Conservation (phyloP, 2,797 vertebrate genomes). For the Pangasius sanitwongsei region DNA sequence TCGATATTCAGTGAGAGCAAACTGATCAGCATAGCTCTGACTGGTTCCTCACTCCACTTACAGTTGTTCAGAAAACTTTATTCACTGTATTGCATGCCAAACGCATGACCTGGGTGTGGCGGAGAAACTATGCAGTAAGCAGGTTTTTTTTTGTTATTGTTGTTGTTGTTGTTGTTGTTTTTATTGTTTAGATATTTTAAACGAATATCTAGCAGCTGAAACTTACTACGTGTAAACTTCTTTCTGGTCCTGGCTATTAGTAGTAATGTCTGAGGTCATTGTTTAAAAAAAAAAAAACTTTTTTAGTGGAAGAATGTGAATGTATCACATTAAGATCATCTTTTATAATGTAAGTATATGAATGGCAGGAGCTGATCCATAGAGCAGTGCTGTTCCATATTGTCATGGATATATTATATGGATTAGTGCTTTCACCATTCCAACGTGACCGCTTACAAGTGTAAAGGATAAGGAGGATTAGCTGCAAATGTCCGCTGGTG, state of each 20-base stretch:
- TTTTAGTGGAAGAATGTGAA: not conserved
- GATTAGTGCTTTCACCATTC: not conserved
- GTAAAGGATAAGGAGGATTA: not conserved
- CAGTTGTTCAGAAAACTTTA: not conserved
- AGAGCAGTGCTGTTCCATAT: not conserved
- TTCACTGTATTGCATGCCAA: not conserved
- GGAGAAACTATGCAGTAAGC: not conserved
- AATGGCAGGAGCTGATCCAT: too few species aligned
- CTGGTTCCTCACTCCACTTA: not conserved
- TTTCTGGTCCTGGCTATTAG: not conserved
- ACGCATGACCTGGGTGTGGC: conserved; percentile 40
- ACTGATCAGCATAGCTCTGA: not conserved
- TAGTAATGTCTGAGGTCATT: not conserved
- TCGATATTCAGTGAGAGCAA: not conserved
- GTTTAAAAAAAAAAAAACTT: not conserved
- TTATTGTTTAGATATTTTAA: not conserved
- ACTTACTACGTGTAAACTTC: not conserved
- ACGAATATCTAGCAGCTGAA: not conserved
- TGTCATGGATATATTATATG: not conserved
- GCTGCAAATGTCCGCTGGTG: not conserved
- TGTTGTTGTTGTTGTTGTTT: too few species aligned
- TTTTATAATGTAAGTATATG: too few species aligned
- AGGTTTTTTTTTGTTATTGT: not conserved
- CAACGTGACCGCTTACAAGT: not conserved
- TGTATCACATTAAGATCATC: not conserved